Evolutionary conservation across 2,113 vertebrate genomes (phyloP).

Genomic region (Sinocyclocheilus anophthalmus): DNA sequence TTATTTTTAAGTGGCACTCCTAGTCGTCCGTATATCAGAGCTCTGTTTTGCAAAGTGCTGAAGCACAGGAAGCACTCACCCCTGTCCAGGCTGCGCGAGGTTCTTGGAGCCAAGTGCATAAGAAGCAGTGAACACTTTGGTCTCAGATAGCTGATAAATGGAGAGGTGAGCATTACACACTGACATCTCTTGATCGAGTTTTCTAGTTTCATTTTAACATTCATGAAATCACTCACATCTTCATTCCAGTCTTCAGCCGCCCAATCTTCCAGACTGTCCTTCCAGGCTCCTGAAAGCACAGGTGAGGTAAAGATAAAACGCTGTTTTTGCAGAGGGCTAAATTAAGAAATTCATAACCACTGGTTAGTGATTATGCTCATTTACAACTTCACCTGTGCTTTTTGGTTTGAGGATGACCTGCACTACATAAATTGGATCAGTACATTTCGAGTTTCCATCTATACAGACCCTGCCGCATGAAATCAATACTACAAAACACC

Average conservation of each 20-base stretch:
- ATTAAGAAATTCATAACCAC: neutral
- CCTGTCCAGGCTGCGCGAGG: constrained; percentile 77
- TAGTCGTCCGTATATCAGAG: neutral
- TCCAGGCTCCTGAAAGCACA: constrained; percentile 81
- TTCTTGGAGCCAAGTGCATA: constrained; percentile 80
- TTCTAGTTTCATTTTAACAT: neutral
- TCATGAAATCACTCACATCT: constrained; percentile 81
- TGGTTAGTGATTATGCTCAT: neutral
- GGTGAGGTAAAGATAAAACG: neutral
- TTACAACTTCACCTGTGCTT: neutral
- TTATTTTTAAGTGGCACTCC: neutral
- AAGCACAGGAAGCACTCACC: constrained; percentile 73
- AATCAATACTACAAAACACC: neutral
- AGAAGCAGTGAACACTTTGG: constrained; percentile 95
- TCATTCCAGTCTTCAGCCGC: constrained; percentile 94
- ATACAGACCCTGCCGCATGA: neutral
- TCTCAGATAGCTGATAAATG: constrained; percentile 88
- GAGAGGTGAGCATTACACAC: neutral
- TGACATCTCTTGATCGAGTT: neutral
- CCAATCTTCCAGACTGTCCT: constrained; percentile 91
- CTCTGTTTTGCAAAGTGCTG: neutral
- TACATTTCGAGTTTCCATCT: neutral
- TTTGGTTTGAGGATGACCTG: neutral
- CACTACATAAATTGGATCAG: neutral
- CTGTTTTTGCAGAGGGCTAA: neutral